Evolutionary conservation across 2,888 invertebrate genomes (phyloP).

Genomic region (Tachina grossa): DNA sequence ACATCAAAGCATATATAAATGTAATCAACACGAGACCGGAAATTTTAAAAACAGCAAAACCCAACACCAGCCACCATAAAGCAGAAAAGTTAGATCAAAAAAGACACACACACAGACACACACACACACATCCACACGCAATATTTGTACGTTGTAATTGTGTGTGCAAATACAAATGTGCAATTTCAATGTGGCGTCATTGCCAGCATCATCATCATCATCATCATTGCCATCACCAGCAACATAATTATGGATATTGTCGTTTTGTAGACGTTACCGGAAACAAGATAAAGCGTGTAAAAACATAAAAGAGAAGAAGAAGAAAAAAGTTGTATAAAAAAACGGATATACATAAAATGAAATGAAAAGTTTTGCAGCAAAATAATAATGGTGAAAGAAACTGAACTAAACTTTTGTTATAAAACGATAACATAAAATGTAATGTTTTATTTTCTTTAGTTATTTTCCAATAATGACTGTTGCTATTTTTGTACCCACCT

Average conservation of each 20-base stretch:
- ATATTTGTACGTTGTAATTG: conserved; percentile 33
- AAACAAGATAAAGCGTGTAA: conserved; percentile 79
- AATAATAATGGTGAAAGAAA: not conserved
- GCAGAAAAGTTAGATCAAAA: conserved; percentile 16
- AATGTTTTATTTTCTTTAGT: conserved; percentile 26
- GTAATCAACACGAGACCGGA: conserved; percentile 79
- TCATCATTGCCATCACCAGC: conserved; percentile 47
- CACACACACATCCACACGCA: not conserved
- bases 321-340: conserved; percentile 20
- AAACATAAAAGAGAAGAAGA: conserved; percentile 58
- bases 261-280: conserved; percentile 77
- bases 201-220: conserved; percentile 38
- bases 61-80: conserved; percentile 61
- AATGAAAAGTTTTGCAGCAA: conserved; percentile 72
- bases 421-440: conserved; percentile 39
- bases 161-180: conserved; percentile 49
- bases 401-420: not conserved
- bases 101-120: not conserved
- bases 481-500: conserved; percentile 43
- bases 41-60: conserved; percentile 76
- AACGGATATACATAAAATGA: conserved; percentile 71
- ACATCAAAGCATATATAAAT: conserved; percentile 57
- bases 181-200: conserved; percentile 46
- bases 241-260: conserved; percentile 68
- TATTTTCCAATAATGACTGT: not conserved